Percentiles rank a stretch among this genome's conserved stretches.
Conservation (phyloP, 2,113 vertebrate genomes). For the Rostratula benghalensis region DNA sequence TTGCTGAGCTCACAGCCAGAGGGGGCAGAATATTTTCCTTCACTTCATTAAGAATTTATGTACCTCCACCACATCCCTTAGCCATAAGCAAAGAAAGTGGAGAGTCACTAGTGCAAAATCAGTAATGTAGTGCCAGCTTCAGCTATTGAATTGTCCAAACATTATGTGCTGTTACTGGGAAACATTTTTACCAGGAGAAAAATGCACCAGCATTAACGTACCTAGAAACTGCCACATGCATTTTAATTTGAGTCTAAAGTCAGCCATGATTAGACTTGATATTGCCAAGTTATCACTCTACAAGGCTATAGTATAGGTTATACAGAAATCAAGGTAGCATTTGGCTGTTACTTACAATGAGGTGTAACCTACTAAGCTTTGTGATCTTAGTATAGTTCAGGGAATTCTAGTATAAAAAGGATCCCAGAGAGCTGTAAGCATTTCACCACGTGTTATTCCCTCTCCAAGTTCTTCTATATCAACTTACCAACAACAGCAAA, state of each 20-base stretch:
- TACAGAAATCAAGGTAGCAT: background rate
- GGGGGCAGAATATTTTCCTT: background rate
- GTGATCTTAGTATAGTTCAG: background rate
- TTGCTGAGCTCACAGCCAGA: background rate
- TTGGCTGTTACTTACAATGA: background rate
- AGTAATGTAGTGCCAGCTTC: background rate
- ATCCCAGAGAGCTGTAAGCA: background rate
- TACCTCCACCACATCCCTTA: background rate
- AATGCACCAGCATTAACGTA: background rate
- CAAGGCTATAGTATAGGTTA: accelerated
- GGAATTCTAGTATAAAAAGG: background rate
- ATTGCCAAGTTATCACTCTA: background rate
- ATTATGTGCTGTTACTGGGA: background rate
- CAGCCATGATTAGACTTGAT: background rate
- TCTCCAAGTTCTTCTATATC: background rate
- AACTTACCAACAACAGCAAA: conserved; percentile 57
- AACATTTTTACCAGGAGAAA: background rate
- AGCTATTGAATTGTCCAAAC: background rate
- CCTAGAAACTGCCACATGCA: accelerated
- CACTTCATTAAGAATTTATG: background rate
- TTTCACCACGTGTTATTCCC: background rate
- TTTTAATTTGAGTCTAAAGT: background rate
- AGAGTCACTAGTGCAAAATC: background rate
- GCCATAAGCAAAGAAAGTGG: background rate
- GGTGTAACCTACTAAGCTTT: background rate